Percentiles rank a stretch among this genome's conserved stretches.
phyloP scores from a whole-genome alignment of 2,113 vertebrate species.

The Callocephalon fimbriatum region DNA sequence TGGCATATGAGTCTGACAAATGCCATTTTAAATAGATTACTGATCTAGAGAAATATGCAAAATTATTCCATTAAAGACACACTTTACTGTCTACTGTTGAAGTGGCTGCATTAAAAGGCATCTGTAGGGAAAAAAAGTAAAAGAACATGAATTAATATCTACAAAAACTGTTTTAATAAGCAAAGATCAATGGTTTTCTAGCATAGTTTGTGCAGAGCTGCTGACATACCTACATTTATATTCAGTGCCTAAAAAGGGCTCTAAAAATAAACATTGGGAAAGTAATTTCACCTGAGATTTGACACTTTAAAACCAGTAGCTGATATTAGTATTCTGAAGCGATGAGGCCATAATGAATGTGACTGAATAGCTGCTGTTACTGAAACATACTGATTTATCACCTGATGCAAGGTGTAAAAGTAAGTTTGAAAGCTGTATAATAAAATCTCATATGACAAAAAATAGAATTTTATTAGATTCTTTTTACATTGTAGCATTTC shows the following conservation, averaged over 20 bases:
- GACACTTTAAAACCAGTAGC: neutral
- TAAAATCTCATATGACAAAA: neutral
- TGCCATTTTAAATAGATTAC: neutral
- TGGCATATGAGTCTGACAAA: neutral
- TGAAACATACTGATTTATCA: conserved; percentile 33
- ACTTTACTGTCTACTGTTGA: neutral
- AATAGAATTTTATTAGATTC: neutral
- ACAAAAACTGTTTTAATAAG: neutral
- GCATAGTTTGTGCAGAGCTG: neutral
- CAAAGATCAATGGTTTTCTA: neutral
- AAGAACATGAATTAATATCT: neutral
- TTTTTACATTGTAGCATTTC: neutral
- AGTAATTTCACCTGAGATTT: conserved; percentile 7
- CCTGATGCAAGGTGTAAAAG: neutral
- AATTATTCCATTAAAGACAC: neutral
- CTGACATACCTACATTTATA: neutral
- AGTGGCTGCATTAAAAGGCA: neutral
- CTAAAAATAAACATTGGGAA: neutral
- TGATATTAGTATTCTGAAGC: conserved; percentile 33
- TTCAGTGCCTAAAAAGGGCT: neutral
- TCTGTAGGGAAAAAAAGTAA: neutral
- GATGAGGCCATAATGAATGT: neutral
- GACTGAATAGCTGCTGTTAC: neutral
- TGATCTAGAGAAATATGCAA: neutral
- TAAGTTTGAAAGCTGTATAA: conserved; percentile 4